Evolutionary conservation across 2,797 vertebrate genomes (phyloP).

Genomic region (Danio choprae): DNA sequence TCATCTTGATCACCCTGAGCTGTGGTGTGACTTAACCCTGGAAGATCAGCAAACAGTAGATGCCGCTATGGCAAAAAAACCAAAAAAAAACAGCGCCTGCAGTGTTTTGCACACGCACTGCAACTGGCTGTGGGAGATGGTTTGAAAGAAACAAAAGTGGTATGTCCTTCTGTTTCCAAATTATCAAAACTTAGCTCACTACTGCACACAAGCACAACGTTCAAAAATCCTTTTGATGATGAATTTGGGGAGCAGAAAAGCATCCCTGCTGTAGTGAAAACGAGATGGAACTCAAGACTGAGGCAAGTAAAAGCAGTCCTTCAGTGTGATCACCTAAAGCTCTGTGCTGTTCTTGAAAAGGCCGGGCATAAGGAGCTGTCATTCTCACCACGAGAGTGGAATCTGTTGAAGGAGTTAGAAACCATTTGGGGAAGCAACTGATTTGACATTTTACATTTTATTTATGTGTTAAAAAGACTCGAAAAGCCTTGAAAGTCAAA

Average conservation of each 20-base stretch:
- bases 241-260: conserved; percentile 55
- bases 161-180: conserved; percentile 18
- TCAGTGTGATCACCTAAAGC: conserved; percentile 50
- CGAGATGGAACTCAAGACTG: conserved; percentile 58
- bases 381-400: conserved; percentile 57
- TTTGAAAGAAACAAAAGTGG: conserved; percentile 60
- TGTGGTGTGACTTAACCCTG: conserved; percentile 57
- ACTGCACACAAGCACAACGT: too few species aligned
- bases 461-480: too few species aligned
- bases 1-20: conserved; percentile 57
- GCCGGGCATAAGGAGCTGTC: conserved; percentile 45
- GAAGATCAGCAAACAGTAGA: conserved; percentile 59
- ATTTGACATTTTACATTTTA: too few species aligned
- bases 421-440: conserved; percentile 56
- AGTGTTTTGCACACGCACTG: conserved; percentile 58
- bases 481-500: too few species aligned
- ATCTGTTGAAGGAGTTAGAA: conserved; percentile 57
- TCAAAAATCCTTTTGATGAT: conserved; percentile 59
- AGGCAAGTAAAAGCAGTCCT: conserved; percentile 57
- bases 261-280: conserved; percentile 27
- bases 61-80: conserved; percentile 57
- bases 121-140: conserved; percentile 60
- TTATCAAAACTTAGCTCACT: too few species aligned
- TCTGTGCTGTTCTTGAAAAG: conserved; percentile 50
- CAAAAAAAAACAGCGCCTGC: conserved; percentile 55